These are phyloP conservation scores for Sciurus vulgaris DNA, from an alignment of 2,797 vertebrate genomes.

Conservation along the genomic window DNA sequence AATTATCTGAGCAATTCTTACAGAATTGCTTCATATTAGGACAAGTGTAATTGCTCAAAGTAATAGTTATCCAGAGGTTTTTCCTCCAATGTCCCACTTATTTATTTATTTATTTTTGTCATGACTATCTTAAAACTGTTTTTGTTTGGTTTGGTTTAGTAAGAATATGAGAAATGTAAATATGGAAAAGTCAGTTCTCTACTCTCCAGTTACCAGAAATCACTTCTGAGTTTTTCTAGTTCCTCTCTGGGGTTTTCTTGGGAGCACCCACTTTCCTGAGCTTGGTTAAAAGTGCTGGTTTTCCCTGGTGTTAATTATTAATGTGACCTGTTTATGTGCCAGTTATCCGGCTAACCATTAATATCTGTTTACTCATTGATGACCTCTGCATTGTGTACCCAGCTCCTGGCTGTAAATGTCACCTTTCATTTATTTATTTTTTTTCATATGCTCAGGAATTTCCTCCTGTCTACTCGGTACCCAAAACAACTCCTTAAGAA, in stretches of 20 bases:
- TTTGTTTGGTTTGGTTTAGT: background rate
- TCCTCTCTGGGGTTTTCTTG: conserved; percentile 79
- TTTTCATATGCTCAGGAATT: conserved; percentile 78
- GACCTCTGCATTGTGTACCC: conserved; percentile 95
- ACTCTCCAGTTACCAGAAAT: background rate
- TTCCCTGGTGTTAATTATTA: conserved; percentile 97
- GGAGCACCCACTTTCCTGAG: conserved; percentile 78
- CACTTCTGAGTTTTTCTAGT: conserved; percentile 41
- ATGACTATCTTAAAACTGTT: background rate
- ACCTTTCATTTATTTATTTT: conserved; percentile 83
- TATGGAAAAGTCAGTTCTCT: background rate
- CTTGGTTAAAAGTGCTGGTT: conserved; percentile 83
- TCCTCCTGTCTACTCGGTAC: conserved; percentile 75
- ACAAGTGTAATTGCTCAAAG: conserved; percentile 65
- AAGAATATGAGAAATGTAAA: background rate
- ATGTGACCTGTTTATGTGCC: conserved; percentile 96
- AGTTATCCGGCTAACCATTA: conserved; percentile 99
- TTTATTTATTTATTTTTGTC: background rate
- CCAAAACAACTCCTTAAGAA: conserved; percentile 66
- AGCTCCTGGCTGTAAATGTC: conserved; percentile 94
- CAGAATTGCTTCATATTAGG: conserved; percentile 33
- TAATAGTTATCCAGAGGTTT: conserved; percentile 59
- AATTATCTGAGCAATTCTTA: conserved; percentile 72
- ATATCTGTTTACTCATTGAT: conserved; percentile 98
- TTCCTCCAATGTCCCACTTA: background rate